Evolutionary conservation across 2,888 invertebrate genomes (phyloP), one percentile per base, ranked within the genome.

Genomic region (Antheraea yamamai): DNA sequence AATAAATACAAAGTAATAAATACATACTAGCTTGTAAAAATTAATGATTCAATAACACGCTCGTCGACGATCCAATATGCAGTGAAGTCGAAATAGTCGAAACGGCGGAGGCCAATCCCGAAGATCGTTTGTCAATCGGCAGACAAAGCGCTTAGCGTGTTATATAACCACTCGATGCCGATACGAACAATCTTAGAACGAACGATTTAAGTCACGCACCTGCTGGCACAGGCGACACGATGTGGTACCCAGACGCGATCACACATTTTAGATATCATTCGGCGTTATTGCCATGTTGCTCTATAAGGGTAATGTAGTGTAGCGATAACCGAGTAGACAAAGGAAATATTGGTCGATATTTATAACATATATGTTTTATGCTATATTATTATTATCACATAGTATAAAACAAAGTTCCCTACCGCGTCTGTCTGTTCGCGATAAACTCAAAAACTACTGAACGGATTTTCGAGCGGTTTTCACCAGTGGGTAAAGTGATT

Each of bases 61-160:
- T 74, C 77, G 79, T 79, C 77, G 76, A 78, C 77, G 78, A 81
- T 78, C 77, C 78, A 79, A 81, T 82, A 83, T 75, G 75, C 78
- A 82, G 81, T 83, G 81, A 82, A 86, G 81, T 83, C 80, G 79
- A 85, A 85, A 83, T 83, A 76, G 78, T 79, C 79, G 78, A 83
- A 80, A 79, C 79, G 74, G 75, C 82, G 84, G 88, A 85, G 87
- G 88, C 84, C 88, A 90, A 90, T 89, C 88, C 85, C 84, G 81
- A 86, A 85, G 80, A 84, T 84, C 87, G 87, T 91, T 90, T 89
- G 88, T 89, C 89, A 88, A 87, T 88, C 85, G 82, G 77, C 81
- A 85, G 82, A 88, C 89, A 88, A 85, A 87, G 87, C 85, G 87
- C 84, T 88, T 90, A 85, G 89, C 91, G 89, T 92, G 92, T 90